Evolutionary conservation across 2,888 invertebrate species (phyloP).

Genomic region (Empis livida): DNA sequence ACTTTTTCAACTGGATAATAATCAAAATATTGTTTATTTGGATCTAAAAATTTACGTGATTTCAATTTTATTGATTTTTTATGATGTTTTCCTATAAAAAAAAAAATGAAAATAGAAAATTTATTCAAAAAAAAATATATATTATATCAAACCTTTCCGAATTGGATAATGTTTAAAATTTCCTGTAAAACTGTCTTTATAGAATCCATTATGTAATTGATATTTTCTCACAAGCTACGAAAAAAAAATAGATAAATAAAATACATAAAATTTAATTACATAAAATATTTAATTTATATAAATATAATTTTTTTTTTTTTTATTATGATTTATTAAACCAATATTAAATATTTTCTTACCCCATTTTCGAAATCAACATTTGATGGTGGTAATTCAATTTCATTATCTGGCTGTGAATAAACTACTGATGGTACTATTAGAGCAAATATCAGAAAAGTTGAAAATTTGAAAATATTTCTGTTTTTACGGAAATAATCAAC

Average conservation of each 20-base stretch:
- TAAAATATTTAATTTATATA: too few relatives aligned
- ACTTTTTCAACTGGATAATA: slow-evolving; percentile 15
- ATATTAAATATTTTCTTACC: not conserved
- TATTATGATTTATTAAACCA: too few relatives aligned
- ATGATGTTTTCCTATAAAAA: not conserved
- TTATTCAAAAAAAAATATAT: too few relatives aligned
- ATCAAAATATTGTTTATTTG: slow-evolving; percentile 17
- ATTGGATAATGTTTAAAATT: too few relatives aligned
- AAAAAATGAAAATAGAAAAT: too few relatives aligned
- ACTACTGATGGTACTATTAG: not conserved
- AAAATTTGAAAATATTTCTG: not conserved
- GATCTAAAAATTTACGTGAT: slow-evolving; percentile 2
- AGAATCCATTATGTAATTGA: too few relatives aligned
- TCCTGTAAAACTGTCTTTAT: too few relatives aligned
- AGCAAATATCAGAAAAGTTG: not conserved
- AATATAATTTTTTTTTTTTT: too few relatives aligned
- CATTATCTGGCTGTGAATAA: not conserved
- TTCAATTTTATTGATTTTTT: not conserved
- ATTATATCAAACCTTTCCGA: too few relatives aligned
- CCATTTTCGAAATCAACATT: not conserved
- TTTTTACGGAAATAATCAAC: not conserved
- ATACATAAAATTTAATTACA: too few relatives aligned
- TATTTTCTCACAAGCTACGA: too few relatives aligned
- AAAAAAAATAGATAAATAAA: too few relatives aligned
- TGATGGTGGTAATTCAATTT: not conserved